Base-by-base conservation (phyloP, 2,113 vertebrate species). In the Microtus richardsoni region DNA sequence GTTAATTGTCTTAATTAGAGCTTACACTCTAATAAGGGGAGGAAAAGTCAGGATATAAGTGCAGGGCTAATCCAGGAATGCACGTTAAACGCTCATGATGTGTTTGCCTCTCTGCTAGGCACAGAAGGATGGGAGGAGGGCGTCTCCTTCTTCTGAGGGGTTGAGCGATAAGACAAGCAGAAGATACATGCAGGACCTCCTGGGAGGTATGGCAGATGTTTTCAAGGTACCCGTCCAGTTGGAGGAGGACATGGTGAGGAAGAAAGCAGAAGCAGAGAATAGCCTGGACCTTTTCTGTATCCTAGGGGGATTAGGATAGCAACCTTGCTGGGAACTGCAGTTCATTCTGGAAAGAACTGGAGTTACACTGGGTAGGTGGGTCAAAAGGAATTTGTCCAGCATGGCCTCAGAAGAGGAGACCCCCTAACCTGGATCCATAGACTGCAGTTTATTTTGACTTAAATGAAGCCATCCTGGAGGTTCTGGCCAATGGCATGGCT, bases 1-100 rank as follows among this genome's bases (percentile, higher is more conserved):
- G 82, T 92, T 95, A 94, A 95, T 97, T 87, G 88, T 96, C 93
- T 96, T 95, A 96, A 97, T 97, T 95, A 89, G 89, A 96, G 39
- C 68, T 94, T 89, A 79, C 16, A 60, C 26, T 89, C 93, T 94
- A 89, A 94, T 91, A 96, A 66, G 70, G 64, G 36, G 16, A 84
- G 79, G 83, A 66, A 73, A 73, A 94, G 86, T 52, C 7, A 19
- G 47, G 68, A 0, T 91, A 62, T 58, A 91, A 89, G 47, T 78
- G 12, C 80, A 58, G 64, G 64, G 77, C 52, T n/a, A 60, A 44
- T 90, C 44, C 75, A 54, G 30, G 83, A 80, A 47, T 80, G 70
- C 86, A 36, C 75, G 79, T 89, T 75, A 88, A 89, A 75, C 68
- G 80, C 19, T 64, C n/a, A 91, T 60, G 88, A 77, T 83, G 39